phyloP scores from a whole-genome alignment of 2,113 vertebrate genomes.

The Leucoraja erinaceus region DNA sequence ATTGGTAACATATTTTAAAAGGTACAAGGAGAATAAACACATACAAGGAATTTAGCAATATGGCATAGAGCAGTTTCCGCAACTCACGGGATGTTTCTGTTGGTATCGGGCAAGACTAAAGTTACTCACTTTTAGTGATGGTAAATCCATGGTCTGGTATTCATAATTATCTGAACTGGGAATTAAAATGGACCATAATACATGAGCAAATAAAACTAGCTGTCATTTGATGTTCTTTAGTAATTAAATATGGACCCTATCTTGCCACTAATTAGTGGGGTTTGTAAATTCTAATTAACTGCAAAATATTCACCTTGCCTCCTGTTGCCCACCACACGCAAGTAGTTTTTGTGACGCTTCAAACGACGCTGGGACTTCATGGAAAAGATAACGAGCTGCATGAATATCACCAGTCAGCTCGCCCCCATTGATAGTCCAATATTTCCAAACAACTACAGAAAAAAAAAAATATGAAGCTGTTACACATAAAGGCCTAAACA shows the following conservation, averaged over 20 bases:
- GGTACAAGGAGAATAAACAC: neutral
- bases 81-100: too few species aligned
- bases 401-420: conserved; percentile 95
- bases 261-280: neutral
- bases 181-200: neutral
- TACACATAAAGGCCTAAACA: neutral
- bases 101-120: neutral
- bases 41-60: too few species aligned
- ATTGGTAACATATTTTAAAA: neutral
- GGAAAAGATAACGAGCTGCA: conserved; percentile 97
- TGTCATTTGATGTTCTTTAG: neutral
- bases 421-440: conserved; percentile 99
- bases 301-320: conserved; percentile 71
- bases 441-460: conserved; percentile 83
- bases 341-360: conserved; percentile 90
- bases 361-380: conserved; percentile 88
- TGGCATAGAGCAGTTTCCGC: too few species aligned
- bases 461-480: neutral
- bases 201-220: neutral
- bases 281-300: neutral
- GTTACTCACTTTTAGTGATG: neutral
- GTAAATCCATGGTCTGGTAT: neutral
- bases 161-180: neutral
- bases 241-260: neutral
- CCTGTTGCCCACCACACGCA: conserved; percentile 94